Base-by-base conservation (phyloP, 1,140 invertebrate genomes). In the Nymphalis io region DNA sequence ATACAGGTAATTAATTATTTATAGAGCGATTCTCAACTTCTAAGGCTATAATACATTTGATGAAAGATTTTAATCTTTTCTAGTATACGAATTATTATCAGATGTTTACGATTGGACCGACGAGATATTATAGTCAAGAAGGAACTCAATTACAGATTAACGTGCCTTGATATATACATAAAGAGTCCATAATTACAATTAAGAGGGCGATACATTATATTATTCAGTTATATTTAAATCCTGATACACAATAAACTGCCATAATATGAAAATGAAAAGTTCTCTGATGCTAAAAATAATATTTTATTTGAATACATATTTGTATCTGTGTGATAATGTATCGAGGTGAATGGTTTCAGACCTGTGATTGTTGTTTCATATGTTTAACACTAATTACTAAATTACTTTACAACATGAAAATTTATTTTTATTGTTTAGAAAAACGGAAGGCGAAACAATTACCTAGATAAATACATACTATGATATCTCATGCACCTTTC, bases 401-500 rank as follows among this genome's bases (percentile, higher is more conserved):
- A 20, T 10, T 27, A 55, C 21, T 23, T 51, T 20, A 51, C 21
- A 51, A 51, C 18, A 51, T 55, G 51, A 27, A 55, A 13, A 21
- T 53, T 53, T 55, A 55, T 2, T 23, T 55, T 55, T n/a, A 55
- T 27, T 55, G 21, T 55, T 53, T 6, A 21, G 5, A 21, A 5
- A 46, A 63, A 63, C 23, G 16, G 23, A 61, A 38, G 33, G 46
- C 33, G 23, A 63, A 62, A 63, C 39, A 63, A 51, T 63, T 61
- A 61, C 21, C 46, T 63, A 63, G 13, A 42, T 21, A 69, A 48
- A 63, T 61, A 69, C 48, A 63, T 63, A 16, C 53, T 69, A 63
- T 68, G 46, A 51, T 51, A 62, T 55, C 38, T 57, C 60, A 69
- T 57, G 67, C 67, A 69, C 59, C 67, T 62, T 69, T 57, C 60